Conservation (phyloP, 2,888 invertebrate genomes). For the Ormyrus thymus region DNA sequence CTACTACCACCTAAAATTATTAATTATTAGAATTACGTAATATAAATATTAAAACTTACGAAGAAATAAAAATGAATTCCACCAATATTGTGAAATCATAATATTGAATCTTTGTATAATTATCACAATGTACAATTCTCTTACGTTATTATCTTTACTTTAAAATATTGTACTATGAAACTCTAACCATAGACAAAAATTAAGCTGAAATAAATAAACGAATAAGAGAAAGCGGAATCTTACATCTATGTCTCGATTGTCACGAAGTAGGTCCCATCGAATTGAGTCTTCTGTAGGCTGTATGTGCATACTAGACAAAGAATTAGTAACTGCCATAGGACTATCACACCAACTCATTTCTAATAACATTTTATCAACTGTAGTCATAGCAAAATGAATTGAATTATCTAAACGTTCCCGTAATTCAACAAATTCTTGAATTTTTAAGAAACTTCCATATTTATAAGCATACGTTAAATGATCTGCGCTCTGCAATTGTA, state of each 20-base stretch:
- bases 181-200: no score
- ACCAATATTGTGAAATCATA: no score
- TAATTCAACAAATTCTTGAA: conserved; percentile 92
- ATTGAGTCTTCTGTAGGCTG: conserved; percentile 68
- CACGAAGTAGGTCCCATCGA: conserved; percentile 68
- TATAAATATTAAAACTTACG: neutral
- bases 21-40: neutral
- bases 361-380: conserved; percentile 82
- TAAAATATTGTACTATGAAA: no score
- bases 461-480: conserved; percentile 95
- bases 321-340: conserved; percentile 62
- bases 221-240: conserved; percentile 16
- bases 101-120: no score
- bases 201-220: neutral
- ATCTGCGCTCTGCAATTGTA: conserved; percentile 84
- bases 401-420: conserved; percentile 88
- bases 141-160: no score
- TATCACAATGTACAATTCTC: no score
- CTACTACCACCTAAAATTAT: conserved; percentile 66
- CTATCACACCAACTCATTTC: conserved; percentile 77
- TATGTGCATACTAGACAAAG: conserved; percentile 68
- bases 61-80: no score
- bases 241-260: conserved; percentile 72
- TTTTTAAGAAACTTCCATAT: conserved; percentile 94
- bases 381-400: conserved; percentile 83